phyloP scores from a whole-genome alignment of 2,888 invertebrate genomes.

The Syritta pipiens region DNA sequence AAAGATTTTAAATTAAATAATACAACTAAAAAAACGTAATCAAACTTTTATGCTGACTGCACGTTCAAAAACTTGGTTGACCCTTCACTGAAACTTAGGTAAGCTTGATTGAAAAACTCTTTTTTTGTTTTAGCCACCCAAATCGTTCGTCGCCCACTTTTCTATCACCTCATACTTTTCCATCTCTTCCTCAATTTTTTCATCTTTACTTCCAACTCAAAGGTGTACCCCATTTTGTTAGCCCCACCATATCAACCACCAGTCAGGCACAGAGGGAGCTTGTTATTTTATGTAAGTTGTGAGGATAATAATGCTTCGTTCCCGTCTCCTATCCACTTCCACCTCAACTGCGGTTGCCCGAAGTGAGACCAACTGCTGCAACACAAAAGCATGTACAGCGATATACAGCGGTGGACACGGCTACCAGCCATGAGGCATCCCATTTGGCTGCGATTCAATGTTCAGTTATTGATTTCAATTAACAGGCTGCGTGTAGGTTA shows the following conservation, averaged over 20 bases:
- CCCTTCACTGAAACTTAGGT: no score
- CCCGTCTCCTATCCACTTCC: neutral
- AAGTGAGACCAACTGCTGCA: constrained; percentile 43
- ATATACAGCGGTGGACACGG: constrained; percentile 1
- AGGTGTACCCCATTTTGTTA: neutral
- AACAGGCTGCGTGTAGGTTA: constrained; percentile 42
- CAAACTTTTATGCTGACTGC: no score
- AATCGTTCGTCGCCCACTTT: no score
- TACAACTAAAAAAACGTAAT: no score
- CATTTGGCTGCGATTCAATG: constrained; percentile 46
- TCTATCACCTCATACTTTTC: no score
- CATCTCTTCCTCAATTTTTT: no score
- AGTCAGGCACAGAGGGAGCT: neutral
- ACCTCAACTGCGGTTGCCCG: constrained; percentile 12
- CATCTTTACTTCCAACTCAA: no score
- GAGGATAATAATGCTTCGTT: constrained; percentile 10
- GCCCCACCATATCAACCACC: neutral
- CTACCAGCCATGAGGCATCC: constrained; percentile 8
- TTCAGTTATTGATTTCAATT: constrained; percentile 57
- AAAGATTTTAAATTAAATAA: no score
- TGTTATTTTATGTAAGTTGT: constrained; percentile 24
- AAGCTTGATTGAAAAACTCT: no score
- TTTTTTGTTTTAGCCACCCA: no score
- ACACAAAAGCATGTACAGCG: constrained; percentile 21
- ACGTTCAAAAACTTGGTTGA: no score